phyloP scores from a whole-genome alignment of 2,797 vertebrate genomes.

The Argentina silus region DNA sequence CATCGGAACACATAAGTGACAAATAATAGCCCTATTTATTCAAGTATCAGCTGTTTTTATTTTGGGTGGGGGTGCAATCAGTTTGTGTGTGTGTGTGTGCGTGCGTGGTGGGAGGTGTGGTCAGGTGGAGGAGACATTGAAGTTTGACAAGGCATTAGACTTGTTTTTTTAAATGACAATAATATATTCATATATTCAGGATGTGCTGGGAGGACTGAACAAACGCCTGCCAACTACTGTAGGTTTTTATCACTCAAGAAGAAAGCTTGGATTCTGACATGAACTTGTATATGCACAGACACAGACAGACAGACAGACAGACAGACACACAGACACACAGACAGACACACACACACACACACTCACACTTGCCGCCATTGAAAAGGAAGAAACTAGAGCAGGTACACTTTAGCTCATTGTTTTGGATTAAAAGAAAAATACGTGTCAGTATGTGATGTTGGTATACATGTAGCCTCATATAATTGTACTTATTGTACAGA shows the following conservation, averaged over 20 bases:
- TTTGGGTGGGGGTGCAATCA: not conserved
- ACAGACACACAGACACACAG: conserved; percentile 13
- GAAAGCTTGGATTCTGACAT: conserved; percentile 56
- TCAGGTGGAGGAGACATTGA: conserved; percentile 23
- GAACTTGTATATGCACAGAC: conserved; percentile 24
- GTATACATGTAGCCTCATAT: no score
- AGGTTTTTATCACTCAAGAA: conserved; percentile 61
- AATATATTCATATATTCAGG: conserved; percentile 73
- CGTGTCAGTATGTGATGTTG: no score
- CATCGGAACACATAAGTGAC: conserved; percentile 43
- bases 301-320: not conserved
- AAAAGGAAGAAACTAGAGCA: conserved; percentile 1
- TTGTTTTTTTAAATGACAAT: conserved; percentile 71
- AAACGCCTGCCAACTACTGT: conserved; percentile 63
- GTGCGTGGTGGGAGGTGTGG: not conserved
- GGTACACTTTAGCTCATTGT: not conserved
- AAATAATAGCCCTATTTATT: conserved; percentile 26
- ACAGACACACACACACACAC: conserved; percentile 19
- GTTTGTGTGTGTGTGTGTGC: conserved; percentile 21
- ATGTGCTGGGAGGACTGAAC: conserved; percentile 56
- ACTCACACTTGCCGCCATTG: not conserved
- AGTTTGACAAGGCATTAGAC: conserved; percentile 43
- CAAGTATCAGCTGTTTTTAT: conserved; percentile 33
- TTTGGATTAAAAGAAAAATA: no score
- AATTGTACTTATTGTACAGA: no score